Conservation (phyloP, 2,113 vertebrate genomes). For the Oncorhynchus tshawytscha region DNA sequence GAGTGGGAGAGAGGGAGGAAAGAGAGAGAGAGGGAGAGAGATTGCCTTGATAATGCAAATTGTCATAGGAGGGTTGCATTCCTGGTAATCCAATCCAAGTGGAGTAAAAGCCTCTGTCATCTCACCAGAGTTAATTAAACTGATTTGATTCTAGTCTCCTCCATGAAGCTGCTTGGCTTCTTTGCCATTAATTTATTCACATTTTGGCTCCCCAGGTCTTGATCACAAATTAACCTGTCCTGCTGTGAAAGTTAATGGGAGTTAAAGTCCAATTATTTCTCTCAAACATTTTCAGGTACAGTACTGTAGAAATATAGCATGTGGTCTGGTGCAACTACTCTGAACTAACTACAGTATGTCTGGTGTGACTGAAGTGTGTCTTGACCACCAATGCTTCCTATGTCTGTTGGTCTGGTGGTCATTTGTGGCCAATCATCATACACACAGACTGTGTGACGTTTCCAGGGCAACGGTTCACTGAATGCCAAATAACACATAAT, state of each 20-base stretch:
- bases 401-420: no score
- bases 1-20: conserved; percentile 8
- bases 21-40: conserved; percentile 16
- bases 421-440: no score
- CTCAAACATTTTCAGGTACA: no score
- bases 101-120: conserved; percentile 61
- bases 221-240: conserved; percentile 35
- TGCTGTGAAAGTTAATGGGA: conserved; percentile 39
- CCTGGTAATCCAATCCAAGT: conserved; percentile 54
- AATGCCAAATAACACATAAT: no score
- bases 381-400: no score
- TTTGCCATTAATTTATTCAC: conserved; percentile 52
- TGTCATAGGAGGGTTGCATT: conserved; percentile 63
- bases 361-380: neutral
- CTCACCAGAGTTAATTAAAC: conserved; percentile 58
- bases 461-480: neutral
- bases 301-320: neutral
- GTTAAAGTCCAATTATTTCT: neutral
- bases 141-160: conserved; percentile 57
- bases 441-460: no score
- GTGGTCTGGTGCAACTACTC: neutral
- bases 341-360: no score
- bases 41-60: conserved; percentile 66
- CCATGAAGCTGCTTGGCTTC: conserved; percentile 26
- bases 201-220: conserved; percentile 49